Evolutionary conservation across 1,140 invertebrate genomes (phyloP), one percentile per base, ranked within the genome.

Genomic region (Calycopis cecrops): DNA sequence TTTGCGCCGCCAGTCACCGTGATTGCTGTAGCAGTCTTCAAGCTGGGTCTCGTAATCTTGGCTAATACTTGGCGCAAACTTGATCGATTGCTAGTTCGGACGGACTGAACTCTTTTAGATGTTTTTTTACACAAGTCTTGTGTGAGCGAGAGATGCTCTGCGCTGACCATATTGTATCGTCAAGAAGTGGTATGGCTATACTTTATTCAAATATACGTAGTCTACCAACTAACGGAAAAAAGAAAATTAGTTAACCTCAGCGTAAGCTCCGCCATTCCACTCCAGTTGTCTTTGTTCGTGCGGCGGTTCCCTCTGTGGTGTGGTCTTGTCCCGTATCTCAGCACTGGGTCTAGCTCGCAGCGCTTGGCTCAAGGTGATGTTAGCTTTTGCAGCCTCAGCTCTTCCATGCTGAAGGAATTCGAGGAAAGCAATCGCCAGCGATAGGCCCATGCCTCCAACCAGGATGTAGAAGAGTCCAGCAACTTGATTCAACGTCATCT

Each of bases 401-500:
- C 94, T 93, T 8, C 94, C 94, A 82, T 95, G 95, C 81, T 95
- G 95, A 76, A 95, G 96, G 80, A 98, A 98, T 88, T 99, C 97
- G 12, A 97, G 75, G n/a, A 98, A 89, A 10, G 97, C 97, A 9
- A 98, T 94, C 1, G 93, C 89, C 71, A 99, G 92, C 4, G 97
- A 96, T 11, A 98, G 79, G 6, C 96, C 91, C 35, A 99, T 90
- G 54, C 95, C 98, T 37, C 94, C 96, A 71, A 99, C 96, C 14
- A 99, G 90, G 73, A 99, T 98, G 89, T 99, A 99, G 89, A 99
- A 99, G 71, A 99, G 96, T 28, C 98, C 98, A n/a, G 98, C 98
- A 1, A 99, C 95, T 88, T 99, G 99, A 74, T 94, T 96, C 42
- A 99, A 88, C 44, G 97, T 97, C 55, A 99, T 88, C 66, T 97